Conservation (phyloP, 2,113 vertebrate species). For the Ascaphus truei region DNA sequence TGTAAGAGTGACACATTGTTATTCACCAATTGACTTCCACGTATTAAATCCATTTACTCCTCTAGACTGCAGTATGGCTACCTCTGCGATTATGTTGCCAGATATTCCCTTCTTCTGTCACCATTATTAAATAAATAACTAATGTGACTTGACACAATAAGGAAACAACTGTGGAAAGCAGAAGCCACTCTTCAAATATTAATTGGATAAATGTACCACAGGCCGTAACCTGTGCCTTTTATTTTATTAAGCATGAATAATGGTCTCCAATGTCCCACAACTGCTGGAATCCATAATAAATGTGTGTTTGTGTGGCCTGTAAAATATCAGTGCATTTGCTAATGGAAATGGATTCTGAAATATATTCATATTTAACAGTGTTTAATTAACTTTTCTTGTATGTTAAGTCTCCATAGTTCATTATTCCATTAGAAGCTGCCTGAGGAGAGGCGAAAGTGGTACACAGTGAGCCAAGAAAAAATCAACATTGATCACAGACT, state of each 20-base stretch:
- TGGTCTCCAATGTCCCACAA: constrained; percentile 41
- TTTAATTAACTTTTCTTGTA: constrained; percentile 68
- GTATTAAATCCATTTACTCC: not conserved
- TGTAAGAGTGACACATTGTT: not conserved
- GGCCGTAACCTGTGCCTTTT: constrained; percentile 38
- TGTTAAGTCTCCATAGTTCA: constrained; percentile 48
- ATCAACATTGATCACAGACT: not conserved
- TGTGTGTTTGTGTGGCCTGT: constrained; percentile 43
- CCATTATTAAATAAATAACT: constrained; percentile 64
- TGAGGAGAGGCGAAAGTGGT: constrained; percentile 45
- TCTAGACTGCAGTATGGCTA: not conserved
- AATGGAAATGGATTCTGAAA: constrained; percentile 66
- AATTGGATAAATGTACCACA: constrained; percentile 35
- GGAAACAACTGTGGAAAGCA: constrained; percentile 57
- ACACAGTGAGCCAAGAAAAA: not conserved
- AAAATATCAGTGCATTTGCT: constrained; percentile 44
- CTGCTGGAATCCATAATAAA: constrained; percentile 57
- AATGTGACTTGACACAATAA: constrained; percentile 72
- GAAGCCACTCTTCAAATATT: constrained; percentile 67
- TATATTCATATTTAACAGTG: constrained; percentile 71
- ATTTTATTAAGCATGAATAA: constrained; percentile 47
- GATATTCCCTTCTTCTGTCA: constrained; percentile 63
- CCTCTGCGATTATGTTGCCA: not conserved
- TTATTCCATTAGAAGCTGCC: constrained; percentile 57
- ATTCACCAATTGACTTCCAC: not conserved